Evolutionary conservation across 2,888 invertebrate genomes (phyloP).

Genomic region (Trichopoda pennipes): DNA sequence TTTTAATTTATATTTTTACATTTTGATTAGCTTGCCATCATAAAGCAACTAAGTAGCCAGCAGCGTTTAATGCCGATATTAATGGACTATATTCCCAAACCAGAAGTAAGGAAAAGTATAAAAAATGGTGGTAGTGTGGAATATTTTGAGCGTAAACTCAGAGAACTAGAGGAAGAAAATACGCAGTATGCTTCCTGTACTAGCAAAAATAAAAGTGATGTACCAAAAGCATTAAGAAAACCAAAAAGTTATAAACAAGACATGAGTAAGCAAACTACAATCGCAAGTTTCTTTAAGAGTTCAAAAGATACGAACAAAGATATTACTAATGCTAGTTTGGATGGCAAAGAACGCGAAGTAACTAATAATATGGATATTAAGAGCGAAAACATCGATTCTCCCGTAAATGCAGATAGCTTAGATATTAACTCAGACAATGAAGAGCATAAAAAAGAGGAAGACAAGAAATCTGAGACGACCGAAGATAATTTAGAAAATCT

Average conservation of each 20-base stretch:
- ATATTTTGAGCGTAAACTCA: conserved; percentile 81
- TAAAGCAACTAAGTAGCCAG: conserved; percentile 83
- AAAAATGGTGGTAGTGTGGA: conserved; percentile 82
- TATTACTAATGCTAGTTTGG: conserved; percentile 34
- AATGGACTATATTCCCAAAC: conserved; percentile 82
- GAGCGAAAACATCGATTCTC: conserved; percentile 41
- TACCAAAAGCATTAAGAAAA: conserved; percentile 74
- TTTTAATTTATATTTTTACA: neutral
- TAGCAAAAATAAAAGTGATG: conserved; percentile 68
- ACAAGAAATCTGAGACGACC: conserved; percentile 20
- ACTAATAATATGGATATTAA: conserved; percentile 49
- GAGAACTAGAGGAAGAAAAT: conserved; percentile 74
- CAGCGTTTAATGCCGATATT: conserved; percentile 82
- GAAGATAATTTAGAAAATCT: conserved; percentile 61
- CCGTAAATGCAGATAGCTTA: conserved; percentile 11
- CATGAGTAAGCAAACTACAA: conserved; percentile 75
- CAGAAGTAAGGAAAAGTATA: conserved; percentile 80
- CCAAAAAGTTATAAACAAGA: conserved; percentile 76
- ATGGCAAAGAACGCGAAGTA: conserved; percentile 42
- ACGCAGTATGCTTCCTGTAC: conserved; percentile 64
- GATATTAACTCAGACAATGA: conserved; percentile 17
- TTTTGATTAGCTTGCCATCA: conserved; percentile 83
- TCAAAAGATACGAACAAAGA: conserved; percentile 43
- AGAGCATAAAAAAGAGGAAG: conserved; percentile 44
- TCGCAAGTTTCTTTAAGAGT: conserved; percentile 73